Evolutionary conservation across 2,797 vertebrate genomes (phyloP), one percentile per base, ranked within the genome.

Genomic region (Falco columbarius): DNA sequence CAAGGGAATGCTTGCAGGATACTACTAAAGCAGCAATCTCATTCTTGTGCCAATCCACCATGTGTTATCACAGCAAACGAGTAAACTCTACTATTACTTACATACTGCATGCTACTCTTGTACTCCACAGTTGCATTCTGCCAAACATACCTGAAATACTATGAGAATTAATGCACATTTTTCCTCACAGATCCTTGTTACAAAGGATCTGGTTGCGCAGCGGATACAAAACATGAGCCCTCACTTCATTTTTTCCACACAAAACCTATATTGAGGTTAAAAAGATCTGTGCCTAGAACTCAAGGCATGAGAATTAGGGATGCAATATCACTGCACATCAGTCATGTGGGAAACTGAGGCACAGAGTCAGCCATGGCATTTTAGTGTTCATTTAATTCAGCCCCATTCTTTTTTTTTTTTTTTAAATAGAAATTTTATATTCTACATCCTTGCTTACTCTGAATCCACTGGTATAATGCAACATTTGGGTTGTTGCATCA

Each of bases 331-430:
- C 17, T 44, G 32, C 4, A 30, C 22, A 36, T 10, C 1, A 2
- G 12, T 6, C 4, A 3, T 12, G 6, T 34, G 30, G 68, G 74
- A 87, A 91, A 79, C 24, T 21, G 49, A 81, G 77, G 16, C 77
- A 63, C 36, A 46, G 24, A 76, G 6, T 2, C 18, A 44, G 14
- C 9, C 0, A 0, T 22, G 13, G 16, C 5, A 3, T 44, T 74
- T 74, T 12, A 71, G 30, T 7, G 12, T 4, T 75, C 4, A 21
- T 32, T 79, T 58, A 79, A 47, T 58, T 65, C 62, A 42, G 17
- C 5, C 13, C 5, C 1, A 4, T 44, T 44, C 0, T 30, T 10
- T 29, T 20, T 17, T 3, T 34, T 17, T 12, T 32, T 23, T 36
- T 29, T 21, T 11, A 3, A 51, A 42, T 21, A 20, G 23, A 79